Base-by-base conservation (phyloP, 2,888 invertebrate species). In the Drosophila kanekoi region DNA sequence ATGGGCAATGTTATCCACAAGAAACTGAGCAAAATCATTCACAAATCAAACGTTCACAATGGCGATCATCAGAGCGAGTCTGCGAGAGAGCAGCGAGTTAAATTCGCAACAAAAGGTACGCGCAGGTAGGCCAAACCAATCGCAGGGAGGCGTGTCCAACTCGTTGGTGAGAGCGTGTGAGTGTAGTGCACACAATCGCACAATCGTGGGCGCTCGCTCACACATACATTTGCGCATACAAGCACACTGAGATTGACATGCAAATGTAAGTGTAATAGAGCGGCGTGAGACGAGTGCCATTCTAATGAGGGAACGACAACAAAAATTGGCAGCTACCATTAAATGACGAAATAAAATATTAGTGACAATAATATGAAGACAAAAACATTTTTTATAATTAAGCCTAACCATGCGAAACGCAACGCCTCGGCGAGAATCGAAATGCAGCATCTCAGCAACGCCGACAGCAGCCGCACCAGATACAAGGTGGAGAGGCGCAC, bases 381-480 rank as follows among this genome's bases (percentile, higher is more conserved):
- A 79, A 87, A 77, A 79, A 77, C 74, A 83, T 81, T 77, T 82
- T 79, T 75, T 79, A 82, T 90, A 91, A 90, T 90, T 89, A 91
- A 90, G 77, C 83, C 77, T 83, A 90, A 85, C 90, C 90, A 91
- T 87, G 90, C 91, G 83, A 74, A 72, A 76, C 79, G 77, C 56
- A 77, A 90, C 82, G 91, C 77, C 84, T 90, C 90, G 78, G 59
- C 84, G 81, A 77, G 77, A 81, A 76, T 72, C 78, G 78, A 83
- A 89, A 89, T 89, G 87, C 85, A 57, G 83, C 87, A 87, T 79
- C 69, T 58, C 65, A 57, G 62, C 73, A 59, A 45, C 66, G 73
- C 64, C 51, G 63, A 44, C 48, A 61, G 65, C 48, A 48, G 35
- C 53, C 37, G 53, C 47, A n/a, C 37, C 57, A 49, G 45, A 47